phyloP scores from a whole-genome alignment of 2,113 vertebrate species.

The Malurus cyaneus region DNA sequence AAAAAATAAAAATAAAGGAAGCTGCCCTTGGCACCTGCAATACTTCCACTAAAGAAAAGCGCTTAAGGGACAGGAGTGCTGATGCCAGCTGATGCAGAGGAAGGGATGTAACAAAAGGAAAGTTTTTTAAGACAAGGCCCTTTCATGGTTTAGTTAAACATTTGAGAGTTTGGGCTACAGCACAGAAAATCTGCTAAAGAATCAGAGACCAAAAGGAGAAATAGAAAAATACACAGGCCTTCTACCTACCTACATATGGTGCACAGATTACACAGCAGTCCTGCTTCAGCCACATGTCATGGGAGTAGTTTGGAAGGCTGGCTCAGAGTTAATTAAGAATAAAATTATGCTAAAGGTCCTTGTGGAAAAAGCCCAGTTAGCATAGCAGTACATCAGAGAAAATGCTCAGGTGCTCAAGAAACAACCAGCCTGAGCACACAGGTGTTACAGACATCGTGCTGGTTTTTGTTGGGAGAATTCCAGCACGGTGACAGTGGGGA shows the following conservation, averaged over 20 bases:
- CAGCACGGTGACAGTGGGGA: neutral
- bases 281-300: neutral
- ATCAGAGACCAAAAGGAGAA: neutral
- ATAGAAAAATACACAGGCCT: accelerated
- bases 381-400: neutral
- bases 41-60: neutral
- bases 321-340: neutral
- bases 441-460: neutral
- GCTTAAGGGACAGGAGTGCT: neutral
- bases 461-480: neutral
- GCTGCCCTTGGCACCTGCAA: neutral
- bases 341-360: neutral
- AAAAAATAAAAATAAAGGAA: neutral
- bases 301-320: neutral
- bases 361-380: neutral
- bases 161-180: neutral
- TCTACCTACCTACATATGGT: neutral
- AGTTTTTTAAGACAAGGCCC: neutral
- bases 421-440: neutral
- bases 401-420: neutral
- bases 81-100: neutral
- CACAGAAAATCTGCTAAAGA: neutral
- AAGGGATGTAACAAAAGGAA: accelerated
- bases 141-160: neutral
- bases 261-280: neutral